Conservation (phyloP, 2,888 invertebrate species). For the Habrosyne pyritoides region DNA sequence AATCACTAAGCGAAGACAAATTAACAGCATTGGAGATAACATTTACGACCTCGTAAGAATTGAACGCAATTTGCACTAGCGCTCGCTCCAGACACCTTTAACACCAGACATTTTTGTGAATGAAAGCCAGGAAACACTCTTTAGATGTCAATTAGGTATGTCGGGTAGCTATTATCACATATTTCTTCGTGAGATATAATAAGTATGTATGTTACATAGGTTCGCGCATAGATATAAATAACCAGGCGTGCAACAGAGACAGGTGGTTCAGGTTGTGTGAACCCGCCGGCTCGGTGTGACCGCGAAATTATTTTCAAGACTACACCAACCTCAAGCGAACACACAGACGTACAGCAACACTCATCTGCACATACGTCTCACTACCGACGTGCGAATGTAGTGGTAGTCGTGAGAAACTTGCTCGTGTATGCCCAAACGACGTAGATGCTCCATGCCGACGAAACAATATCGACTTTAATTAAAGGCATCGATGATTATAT, state of each 20-base stretch:
- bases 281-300: constrained; percentile 79
- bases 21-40: constrained; percentile 22
- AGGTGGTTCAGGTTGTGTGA: constrained; percentile 81
- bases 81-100: not conserved
- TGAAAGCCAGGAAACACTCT: constrained; percentile 26
- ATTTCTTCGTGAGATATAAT: constrained; percentile 9
- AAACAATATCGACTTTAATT: constrained; percentile 52
- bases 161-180: constrained; percentile 46
- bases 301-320: constrained; percentile 84
- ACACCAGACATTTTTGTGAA: constrained; percentile 16
- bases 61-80: constrained; percentile 6
- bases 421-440: constrained; percentile 52
- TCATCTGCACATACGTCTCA: constrained; percentile 70
- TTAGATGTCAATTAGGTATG: constrained; percentile 38
- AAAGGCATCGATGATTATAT: constrained; percentile 28
- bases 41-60: constrained; percentile 9
- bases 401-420: constrained; percentile 82
- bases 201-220: constrained; percentile 62
- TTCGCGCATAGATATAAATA: constrained; percentile 79
- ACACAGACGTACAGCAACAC: constrained; percentile 52
- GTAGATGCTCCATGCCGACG: constrained; percentile 27
- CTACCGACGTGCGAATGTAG: constrained; percentile 69
- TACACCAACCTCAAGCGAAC: constrained; percentile 73
- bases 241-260: constrained; percentile 80
- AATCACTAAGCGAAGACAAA: constrained; percentile 30